phyloP scores from a whole-genome alignment of 1,140 invertebrate species.

The Idris sp. region DNA sequence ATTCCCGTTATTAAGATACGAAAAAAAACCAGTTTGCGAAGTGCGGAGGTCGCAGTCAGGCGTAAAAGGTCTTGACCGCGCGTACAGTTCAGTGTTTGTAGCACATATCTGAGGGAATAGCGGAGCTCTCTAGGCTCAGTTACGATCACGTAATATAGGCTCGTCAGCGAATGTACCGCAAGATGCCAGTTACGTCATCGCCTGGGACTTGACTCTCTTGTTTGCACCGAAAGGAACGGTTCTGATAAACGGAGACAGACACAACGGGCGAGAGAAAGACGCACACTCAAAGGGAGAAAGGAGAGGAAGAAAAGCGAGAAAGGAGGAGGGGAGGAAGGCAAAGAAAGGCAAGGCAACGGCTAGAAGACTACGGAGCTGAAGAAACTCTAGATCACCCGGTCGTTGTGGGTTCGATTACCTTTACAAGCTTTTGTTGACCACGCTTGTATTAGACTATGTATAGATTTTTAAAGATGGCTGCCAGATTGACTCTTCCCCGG shows the following conservation, averaged over 20 bases:
- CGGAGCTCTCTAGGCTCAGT: conserved; percentile 64
- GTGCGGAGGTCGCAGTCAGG: conserved; percentile 52
- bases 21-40: conserved; percentile 9
- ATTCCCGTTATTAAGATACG: conserved; percentile 38
- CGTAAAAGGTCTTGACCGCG: conserved; percentile 63
- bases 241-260: conserved; percentile 2
- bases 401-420: conserved; percentile 64
- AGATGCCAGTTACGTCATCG: conserved; percentile 71
- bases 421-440: conserved; percentile 41
- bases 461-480: conserved; percentile 31
- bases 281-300: conserved; percentile 19
- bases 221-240: conserved; percentile 58
- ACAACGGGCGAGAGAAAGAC: conserved; percentile 6
- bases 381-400: conserved; percentile 70
- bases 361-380: conserved; percentile 53
- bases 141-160: conserved; percentile 74
- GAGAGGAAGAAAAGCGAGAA: conserved; percentile 19
- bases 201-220: conserved; percentile 59
- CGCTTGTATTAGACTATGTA: conserved; percentile 35
- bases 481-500: conserved; percentile 40
- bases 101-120: conserved; percentile 64
- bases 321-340: conserved; percentile 23
- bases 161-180: conserved; percentile 73
- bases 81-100: conserved; percentile 60
- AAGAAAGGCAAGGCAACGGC: conserved; percentile 53